Conservation (phyloP, 2,888 invertebrate species). For the Andrena praecox region DNA sequence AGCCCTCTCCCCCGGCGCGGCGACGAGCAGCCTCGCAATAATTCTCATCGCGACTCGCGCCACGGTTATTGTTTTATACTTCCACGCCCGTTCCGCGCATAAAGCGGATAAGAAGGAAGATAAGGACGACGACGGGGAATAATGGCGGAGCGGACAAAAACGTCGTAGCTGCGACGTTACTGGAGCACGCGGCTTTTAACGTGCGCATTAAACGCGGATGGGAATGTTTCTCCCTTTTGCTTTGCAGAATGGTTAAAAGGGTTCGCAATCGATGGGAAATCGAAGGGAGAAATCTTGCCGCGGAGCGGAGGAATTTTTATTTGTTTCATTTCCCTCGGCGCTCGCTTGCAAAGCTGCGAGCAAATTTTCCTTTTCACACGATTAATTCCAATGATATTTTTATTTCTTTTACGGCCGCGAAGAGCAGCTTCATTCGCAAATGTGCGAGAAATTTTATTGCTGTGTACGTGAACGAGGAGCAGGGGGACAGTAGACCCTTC, state of each 20-base stretch:
- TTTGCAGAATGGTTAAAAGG: conserved; percentile 20
- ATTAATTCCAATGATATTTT: conserved; percentile 14
- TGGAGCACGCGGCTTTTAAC: conserved; percentile 53
- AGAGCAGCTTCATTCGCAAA: conserved; percentile 11
- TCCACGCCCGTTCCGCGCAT: conserved; percentile 30
- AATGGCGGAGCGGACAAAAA: conserved; percentile 53
- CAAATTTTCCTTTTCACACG: conserved; percentile 14
- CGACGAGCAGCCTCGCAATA: conserved; percentile 35
- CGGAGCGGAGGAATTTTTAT: conserved; percentile 23
- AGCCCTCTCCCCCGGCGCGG: conserved; percentile 4
- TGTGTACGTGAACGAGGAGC: too few species aligned
- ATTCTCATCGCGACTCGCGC: conserved; percentile 56
- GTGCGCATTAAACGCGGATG: conserved; percentile 38
- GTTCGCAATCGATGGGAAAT: conserved; percentile 28
- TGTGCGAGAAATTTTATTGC: not conserved
- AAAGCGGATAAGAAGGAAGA: conserved; percentile 54
- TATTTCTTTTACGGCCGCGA: not conserved
- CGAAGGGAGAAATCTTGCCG: conserved; percentile 16
- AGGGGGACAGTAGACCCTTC: not conserved
- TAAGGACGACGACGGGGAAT: conserved; percentile 51
- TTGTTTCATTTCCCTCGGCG: not conserved
- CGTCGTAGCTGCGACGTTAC: conserved; percentile 39
- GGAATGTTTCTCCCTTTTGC: conserved; percentile 14
- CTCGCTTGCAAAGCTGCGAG: not conserved
- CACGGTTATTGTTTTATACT: conserved; percentile 59